A percentile compares a stretch with the other conserved stretches of the same genome.
These are phyloP conservation scores for Tenthredo mesomela DNA, from an alignment of 2,888 invertebrate species.

Conservation along the genomic window DNA sequence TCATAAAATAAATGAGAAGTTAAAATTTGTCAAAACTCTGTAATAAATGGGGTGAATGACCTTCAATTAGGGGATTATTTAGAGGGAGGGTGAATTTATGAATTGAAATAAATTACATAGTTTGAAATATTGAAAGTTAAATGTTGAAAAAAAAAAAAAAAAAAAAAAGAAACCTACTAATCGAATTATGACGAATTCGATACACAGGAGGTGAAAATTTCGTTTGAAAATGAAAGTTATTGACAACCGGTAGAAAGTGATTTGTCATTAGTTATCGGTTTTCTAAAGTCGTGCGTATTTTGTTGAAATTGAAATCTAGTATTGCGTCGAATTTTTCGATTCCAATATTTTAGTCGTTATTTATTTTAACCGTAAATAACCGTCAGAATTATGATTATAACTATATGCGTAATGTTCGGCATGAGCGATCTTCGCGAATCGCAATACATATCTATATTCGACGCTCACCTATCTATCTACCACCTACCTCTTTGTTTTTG, in stretches of 20 bases:
- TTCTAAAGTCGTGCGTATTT: conserved; percentile 7
- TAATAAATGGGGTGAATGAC: conserved; percentile 29
- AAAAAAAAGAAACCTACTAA: not conserved
- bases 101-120: not conserved
- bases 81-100: not conserved
- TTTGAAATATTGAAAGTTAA: not conserved
- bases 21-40: not conserved
- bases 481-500: conserved; percentile 49
- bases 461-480: conserved; percentile 6
- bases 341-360: not conserved
- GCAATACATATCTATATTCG: conserved; percentile 25
- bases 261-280: not conserved
- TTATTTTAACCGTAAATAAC: not conserved
- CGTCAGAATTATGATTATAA: not conserved
- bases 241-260: not conserved
- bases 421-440: not conserved
- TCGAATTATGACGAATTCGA: not conserved
- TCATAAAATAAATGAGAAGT: not conserved
- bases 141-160: not conserved
- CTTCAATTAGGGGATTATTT: not conserved
- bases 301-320: not conserved
- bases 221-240: conserved; percentile 21
- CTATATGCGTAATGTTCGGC: not conserved
- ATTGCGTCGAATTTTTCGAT: not conserved
- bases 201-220: not conserved